These are phyloP conservation scores for Agrotis puta DNA, from an alignment of 2,888 invertebrate genomes.

Conservation along the genomic window DNA sequence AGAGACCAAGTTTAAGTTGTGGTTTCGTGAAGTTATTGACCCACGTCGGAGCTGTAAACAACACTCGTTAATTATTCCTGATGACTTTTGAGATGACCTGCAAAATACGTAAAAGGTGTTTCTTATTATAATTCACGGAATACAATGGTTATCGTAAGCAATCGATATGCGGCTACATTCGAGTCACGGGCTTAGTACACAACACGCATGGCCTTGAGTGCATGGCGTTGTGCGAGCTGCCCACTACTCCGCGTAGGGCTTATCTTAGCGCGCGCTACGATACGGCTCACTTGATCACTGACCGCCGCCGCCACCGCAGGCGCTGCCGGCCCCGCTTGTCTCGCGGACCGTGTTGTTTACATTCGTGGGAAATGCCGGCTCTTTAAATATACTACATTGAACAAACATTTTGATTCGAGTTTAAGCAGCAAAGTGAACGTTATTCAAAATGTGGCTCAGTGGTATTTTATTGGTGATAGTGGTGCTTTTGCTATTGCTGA, in stretches of 20 bases:
- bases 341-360: slow-evolving; percentile 82
- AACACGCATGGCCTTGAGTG: slow-evolving; percentile 83
- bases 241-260: slow-evolving; percentile 74
- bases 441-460: slow-evolving; percentile 76
- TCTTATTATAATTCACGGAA: slow-evolving; percentile 76
- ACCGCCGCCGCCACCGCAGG: slow-evolving; percentile 71
- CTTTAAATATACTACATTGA: slow-evolving; percentile 67
- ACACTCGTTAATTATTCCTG: slow-evolving; percentile 11
- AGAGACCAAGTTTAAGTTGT: neutral
- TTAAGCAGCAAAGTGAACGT: slow-evolving; percentile 61
- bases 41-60: slow-evolving; percentile 24
- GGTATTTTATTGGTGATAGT: slow-evolving; percentile 75
- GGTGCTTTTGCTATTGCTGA: slow-evolving; percentile 69
- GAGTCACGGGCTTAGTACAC: slow-evolving; percentile 83
- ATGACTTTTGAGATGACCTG: slow-evolving; percentile 31
- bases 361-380: slow-evolving; percentile 74
- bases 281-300: slow-evolving; percentile 81
- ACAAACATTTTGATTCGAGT: slow-evolving; percentile 55
- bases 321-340: slow-evolving; percentile 64
- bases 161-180: slow-evolving; percentile 79
- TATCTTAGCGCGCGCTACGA: slow-evolving; percentile 80
- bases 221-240: slow-evolving; percentile 66
- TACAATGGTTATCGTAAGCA: slow-evolving; percentile 79
- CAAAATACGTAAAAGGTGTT: slow-evolving; percentile 56
- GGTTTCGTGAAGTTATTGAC: slow-evolving; percentile 29